Percentiles rank a stretch among this genome's conserved stretches.
phyloP scores from a whole-genome alignment of 2,888 invertebrate species.

The Rhingia rostrata region DNA sequence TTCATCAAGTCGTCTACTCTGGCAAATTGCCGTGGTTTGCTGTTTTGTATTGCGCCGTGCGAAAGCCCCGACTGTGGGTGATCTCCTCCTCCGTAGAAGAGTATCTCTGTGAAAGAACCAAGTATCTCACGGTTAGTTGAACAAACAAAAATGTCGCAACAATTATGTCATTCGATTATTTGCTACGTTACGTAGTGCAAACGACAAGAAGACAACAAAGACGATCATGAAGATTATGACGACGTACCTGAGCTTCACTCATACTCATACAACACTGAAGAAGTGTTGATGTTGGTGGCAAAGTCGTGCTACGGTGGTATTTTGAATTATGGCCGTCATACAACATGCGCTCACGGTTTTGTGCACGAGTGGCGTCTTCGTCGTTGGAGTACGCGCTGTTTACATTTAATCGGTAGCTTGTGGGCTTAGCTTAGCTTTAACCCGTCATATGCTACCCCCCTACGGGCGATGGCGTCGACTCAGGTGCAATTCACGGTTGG shows the following conservation, averaged over 20 bases:
- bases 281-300: slow-evolving; percentile 39
- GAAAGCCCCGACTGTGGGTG: slow-evolving; percentile 36
- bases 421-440: neutral
- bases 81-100: neutral
- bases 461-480: neutral
- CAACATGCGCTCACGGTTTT: slow-evolving; percentile 41
- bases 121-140: slow-evolving; percentile 40
- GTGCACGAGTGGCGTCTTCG: slow-evolving; percentile 43
- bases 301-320: slow-evolving; percentile 60
- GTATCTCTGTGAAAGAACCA: neutral
- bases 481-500: slow-evolving; percentile 58
- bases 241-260: slow-evolving; percentile 18
- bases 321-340: slow-evolving; percentile 48
- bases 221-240: neutral
- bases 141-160: slow-evolving; percentile 56
- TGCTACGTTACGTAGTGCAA: slow-evolving; percentile 35
- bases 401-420: slow-evolving; percentile 29
- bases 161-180: slow-evolving; percentile 66
- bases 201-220: slow-evolving; percentile 14
- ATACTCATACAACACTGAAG: neutral
- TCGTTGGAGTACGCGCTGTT: slow-evolving; percentile 12
- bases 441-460: neutral
- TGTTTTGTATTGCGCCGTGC: neutral
- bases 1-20: slow-evolving; percentile 13
- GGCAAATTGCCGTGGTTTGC: slow-evolving; percentile 22